phyloP scores from a whole-genome alignment of 2,113 vertebrate genomes.

The Xenus cinereus region DNA sequence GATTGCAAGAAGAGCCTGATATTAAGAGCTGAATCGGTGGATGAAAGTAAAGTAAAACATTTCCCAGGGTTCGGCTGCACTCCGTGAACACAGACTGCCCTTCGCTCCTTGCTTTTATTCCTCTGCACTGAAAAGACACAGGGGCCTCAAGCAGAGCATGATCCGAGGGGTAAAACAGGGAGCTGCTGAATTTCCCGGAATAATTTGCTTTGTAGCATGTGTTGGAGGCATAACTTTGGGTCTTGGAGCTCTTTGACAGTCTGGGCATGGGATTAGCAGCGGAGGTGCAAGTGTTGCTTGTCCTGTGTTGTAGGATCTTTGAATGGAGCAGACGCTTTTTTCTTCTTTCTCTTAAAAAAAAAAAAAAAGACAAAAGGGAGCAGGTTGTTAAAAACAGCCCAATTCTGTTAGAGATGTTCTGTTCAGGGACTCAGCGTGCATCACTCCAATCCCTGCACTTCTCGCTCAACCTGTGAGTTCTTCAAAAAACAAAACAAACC shows the following conservation, averaged over 20 bases:
- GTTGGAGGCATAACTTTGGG: not conserved
- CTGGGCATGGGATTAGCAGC: not conserved
- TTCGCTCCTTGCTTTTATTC: not conserved
- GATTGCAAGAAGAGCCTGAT: not conserved
- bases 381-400: not conserved
- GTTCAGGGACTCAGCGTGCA: fast-evolving
- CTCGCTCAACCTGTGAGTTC: not conserved
- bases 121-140: fast-evolving
- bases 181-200: not conserved
- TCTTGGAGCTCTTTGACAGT: not conserved
- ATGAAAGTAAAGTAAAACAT: not conserved
- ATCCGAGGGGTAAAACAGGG: not conserved
- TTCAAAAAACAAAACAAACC: too few species aligned
- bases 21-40: not conserved
- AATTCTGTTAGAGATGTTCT: not conserved
- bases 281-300: not conserved
- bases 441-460: not conserved
- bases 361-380: not conserved
- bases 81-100: fast-evolving
- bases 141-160: not conserved
- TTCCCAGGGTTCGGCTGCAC: not conserved
- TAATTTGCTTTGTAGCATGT: not conserved
- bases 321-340: not conserved
- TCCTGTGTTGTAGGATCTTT: not conserved
- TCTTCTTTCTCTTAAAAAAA: not conserved